Evolutionary conservation across 2,113 vertebrate genomes (phyloP), one percentile per base, ranked within the genome.

Genomic region (Onychostoma macrolepis): DNA sequence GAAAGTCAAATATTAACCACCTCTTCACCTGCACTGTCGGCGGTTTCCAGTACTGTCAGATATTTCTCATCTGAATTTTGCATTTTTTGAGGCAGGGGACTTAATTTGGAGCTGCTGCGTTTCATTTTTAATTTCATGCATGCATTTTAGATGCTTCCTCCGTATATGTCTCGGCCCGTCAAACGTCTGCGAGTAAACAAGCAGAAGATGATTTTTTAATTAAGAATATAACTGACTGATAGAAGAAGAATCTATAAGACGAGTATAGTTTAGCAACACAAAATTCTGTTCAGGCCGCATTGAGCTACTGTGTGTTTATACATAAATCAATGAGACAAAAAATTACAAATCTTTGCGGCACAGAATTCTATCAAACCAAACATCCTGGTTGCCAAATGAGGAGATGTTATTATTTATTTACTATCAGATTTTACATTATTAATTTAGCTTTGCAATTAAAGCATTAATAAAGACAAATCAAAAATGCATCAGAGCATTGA

Each of bases 1-100:
- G 67, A n/a, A 87, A 77, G 89, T 93, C 84, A 93, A 93, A 93
- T 90, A 94, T 94, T 94, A 95, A 94, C 90, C 74, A 71, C 74
- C 50, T 30, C 85, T 87, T 81, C 87, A 45, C 83, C 75, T 30
- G 74, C 87, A 84, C 71, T 84, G 74, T 83, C 56, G 72, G 41
- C 21, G 50, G 43, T 84, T 80, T 84, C 26, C 58, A 89, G 30
- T 80, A 48, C 86, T 84, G 86, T 77, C 72, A 82, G 75, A 84
- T 85, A 72, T 86, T 86, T 78, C 63, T 85, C 33, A 71, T 83
- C 30, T 80, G 58, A 87, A 83, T 75, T 38, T 69, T 50, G 30
- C 61, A 74, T 81, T 71, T 65, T 74, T 72, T 10, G 24, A 72
- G 69, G 38, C 19, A 2, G 9, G n/a, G 77, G 43, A 56, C 67